phyloP scores from a whole-genome alignment of 2,888 invertebrate genomes.

The Xylota sylvarum region DNA sequence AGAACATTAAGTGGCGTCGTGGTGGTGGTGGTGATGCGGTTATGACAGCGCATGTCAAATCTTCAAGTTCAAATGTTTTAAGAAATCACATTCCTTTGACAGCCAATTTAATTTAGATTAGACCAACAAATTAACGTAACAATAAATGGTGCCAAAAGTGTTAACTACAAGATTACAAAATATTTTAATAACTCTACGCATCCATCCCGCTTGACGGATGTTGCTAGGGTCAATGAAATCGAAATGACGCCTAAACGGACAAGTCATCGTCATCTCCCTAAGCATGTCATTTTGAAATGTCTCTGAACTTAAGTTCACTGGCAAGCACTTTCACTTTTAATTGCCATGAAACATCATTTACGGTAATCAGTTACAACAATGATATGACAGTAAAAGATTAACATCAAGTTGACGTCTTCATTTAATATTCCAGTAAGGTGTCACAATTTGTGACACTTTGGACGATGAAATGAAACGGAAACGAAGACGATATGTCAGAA shows the following conservation, averaged over 20 bases:
- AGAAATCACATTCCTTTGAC: slow-evolving; percentile 18
- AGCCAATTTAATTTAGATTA: slow-evolving; percentile 41
- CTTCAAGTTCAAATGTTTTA: slow-evolving; percentile 45
- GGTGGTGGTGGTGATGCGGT: not conserved
- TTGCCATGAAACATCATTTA: not conserved
- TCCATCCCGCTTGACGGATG: slow-evolving; percentile 12
- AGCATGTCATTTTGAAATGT: slow-evolving; percentile 36
- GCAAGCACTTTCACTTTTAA: slow-evolving; percentile 53
- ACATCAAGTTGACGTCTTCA: not conserved
- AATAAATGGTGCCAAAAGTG: slow-evolving; percentile 21
- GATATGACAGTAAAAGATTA: not conserved
- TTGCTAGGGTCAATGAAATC: slow-evolving; percentile 47
- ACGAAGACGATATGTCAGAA: not conserved
- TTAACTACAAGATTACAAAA: slow-evolving; percentile 9
- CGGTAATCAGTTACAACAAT: slow-evolving; percentile 18
- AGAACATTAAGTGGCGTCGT: slow-evolving; percentile 37
- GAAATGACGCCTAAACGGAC: slow-evolving; percentile 20
- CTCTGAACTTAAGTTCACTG: slow-evolving; percentile 12
- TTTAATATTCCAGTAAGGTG: not conserved
- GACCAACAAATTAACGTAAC: slow-evolving; percentile 5
- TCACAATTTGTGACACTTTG: not conserved
- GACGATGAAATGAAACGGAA: not conserved
- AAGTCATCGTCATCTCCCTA: slow-evolving; percentile 7
- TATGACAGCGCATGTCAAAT: slow-evolving; percentile 1
- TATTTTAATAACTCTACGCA: not conserved